Evolutionary conservation across 1,140 invertebrate species (phyloP), one percentile per base, ranked within the genome.

Genomic region (Cyclargus thomasi): DNA sequence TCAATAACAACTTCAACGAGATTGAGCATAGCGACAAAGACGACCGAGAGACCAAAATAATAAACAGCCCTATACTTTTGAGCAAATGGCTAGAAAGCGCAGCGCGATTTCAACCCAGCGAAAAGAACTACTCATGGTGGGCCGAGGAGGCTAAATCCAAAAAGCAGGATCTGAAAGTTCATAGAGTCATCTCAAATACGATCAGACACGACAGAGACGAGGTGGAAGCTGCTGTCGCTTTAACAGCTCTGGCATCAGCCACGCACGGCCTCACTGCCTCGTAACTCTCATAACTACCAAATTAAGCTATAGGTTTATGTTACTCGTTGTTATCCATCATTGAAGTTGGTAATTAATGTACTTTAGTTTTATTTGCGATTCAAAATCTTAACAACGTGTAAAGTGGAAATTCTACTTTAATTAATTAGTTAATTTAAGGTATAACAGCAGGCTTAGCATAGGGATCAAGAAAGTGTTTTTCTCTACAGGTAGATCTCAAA

Each of bases 71-170:
- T 2, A 83, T 92, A 29, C 86, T 93, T 67, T 85, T 95, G 7
- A 92, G 93, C 47, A 94, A 94, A 76, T 95, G 94, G 94, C 77
- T 94, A 18, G 93, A 94, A 77, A 94, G 94, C 75, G 93, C 94
- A 0, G 94, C 92, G 2, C 91, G 92, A 64, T 95, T 94, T 75
- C 92, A 92, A 65, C 94, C 94, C 0, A 92, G 93, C 67, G 92
- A 94, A 74, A 92, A 92, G 55, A 94, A 93, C 76, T 94, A 94
- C 76, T 91, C 94, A 0, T 92, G 93, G 78, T 94, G 93, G 93
- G 91, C 80, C 67, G 86, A 92, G 74, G 86, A 92, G 74, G 82
- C 74, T 16, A 80, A 74, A 71, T 71, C 79, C 64, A 75, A 79
- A 66, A 85, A 82, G 65, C 70, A 76, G 4, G 83, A 86, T 23